These are phyloP conservation scores for Mythimna pallens DNA, from an alignment of 2,888 invertebrate genomes.

Conservation along the genomic window DNA sequence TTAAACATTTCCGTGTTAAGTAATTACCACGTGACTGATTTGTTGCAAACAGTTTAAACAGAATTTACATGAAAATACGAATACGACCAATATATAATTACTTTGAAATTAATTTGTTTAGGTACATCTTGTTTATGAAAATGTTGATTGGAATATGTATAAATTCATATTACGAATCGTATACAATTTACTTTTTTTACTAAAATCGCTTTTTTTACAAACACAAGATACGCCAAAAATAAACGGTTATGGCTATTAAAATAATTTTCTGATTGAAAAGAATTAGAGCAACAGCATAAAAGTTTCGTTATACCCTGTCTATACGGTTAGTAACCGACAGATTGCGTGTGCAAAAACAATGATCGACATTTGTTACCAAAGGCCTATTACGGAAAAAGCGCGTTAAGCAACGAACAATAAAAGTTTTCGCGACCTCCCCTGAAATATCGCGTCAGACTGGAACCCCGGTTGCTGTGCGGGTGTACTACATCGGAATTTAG, in stretches of 20 bases:
- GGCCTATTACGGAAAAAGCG: slow-evolving; percentile 78
- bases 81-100: slow-evolving; percentile 10
- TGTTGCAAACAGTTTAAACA: slow-evolving; percentile 32
- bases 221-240: slow-evolving; percentile 33
- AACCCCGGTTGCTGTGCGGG: slow-evolving; percentile 67
- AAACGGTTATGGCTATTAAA: slow-evolving; percentile 60
- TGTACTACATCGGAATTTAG: slow-evolving; percentile 62
- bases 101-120: slow-evolving; percentile 36
- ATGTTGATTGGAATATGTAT: slow-evolving; percentile 23
- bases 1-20: slow-evolving; percentile 47
- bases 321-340: slow-evolving; percentile 75
- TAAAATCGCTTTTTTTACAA: slow-evolving; percentile 34
- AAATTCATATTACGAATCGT: slow-evolving; percentile 28
- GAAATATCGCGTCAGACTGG: slow-evolving; percentile 68
- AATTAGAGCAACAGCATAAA: slow-evolving; percentile 74
- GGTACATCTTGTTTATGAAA: slow-evolving; percentile 30
- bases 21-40: slow-evolving; percentile 45
- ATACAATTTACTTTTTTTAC: slow-evolving; percentile 22
- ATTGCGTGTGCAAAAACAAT: slow-evolving; percentile 85
- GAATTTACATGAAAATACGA: slow-evolving; percentile 33
- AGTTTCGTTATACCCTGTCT: slow-evolving; percentile 70
- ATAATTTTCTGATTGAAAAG: slow-evolving; percentile 74
- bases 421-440: slow-evolving; percentile 73
- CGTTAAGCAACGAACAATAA: slow-evolving; percentile 77
- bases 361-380: slow-evolving; percentile 79